phyloP scores from a whole-genome alignment of 2,797 vertebrate species.

The Dipus sagitta region DNA sequence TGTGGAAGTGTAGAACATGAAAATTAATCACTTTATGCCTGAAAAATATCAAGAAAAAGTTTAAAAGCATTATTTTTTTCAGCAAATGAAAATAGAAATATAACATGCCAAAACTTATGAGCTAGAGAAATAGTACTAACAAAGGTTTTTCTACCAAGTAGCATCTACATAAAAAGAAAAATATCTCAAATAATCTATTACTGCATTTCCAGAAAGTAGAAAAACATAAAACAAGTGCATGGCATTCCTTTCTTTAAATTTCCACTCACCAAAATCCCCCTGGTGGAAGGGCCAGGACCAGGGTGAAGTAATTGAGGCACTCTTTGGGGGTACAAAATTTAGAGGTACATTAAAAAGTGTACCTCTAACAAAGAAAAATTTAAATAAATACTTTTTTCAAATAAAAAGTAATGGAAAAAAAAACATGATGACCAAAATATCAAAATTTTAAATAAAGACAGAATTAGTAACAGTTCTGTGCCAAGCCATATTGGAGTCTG shows the following conservation, averaged over 20 bases:
- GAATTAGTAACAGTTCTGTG: not conserved
- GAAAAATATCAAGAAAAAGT: not conserved
- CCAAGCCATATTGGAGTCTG: not conserved
- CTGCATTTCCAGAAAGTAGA: not conserved
- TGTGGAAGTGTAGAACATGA: not conserved
- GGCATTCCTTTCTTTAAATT: not conserved
- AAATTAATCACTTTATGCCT: not conserved
- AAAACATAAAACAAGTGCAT: not conserved
- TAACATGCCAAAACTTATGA: not conserved
- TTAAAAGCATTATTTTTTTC: no score
- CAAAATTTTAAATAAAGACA: constrained; percentile 6
- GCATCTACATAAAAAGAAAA: not conserved
- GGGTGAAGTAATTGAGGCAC: not conserved
- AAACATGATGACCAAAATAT: not conserved
- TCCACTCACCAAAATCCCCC: not conserved
- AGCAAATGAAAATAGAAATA: not conserved
- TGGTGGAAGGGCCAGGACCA: not conserved
- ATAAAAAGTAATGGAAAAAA: constrained; percentile 25
- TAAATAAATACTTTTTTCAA: not conserved
- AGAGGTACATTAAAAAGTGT: not conserved
- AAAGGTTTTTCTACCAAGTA: not conserved
- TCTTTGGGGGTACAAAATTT: not conserved
- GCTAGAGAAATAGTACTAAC: not conserved
- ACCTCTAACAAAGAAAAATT: not conserved
- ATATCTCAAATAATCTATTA: not conserved